Conservation (phyloP, 2,888 invertebrate species). For the Deilephila porcellus region DNA sequence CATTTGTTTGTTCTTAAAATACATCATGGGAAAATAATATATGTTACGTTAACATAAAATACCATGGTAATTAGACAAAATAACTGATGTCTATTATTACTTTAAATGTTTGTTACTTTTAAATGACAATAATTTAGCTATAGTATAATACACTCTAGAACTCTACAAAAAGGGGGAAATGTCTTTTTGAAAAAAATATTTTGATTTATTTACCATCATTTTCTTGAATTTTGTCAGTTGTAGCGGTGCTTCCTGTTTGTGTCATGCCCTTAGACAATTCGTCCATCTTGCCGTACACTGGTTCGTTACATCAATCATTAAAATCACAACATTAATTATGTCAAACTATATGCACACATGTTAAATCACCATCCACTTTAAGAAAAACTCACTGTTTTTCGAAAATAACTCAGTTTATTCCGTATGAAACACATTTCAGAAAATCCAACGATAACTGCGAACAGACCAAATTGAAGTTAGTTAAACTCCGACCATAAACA, state of each 20-base stretch:
- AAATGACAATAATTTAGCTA: neutral
- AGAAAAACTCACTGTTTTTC: conserved; percentile 66
- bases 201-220: conserved; percentile 71
- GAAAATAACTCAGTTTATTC: conserved; percentile 65
- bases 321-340: conserved; percentile 72
- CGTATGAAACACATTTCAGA: conserved; percentile 74
- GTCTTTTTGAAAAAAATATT: conserved; percentile 3
- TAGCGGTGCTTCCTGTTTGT: conserved; percentile 83
- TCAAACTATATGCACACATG: conserved; percentile 60
- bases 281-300: conserved; percentile 84
- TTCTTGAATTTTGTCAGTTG: conserved; percentile 81
- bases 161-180: neutral
- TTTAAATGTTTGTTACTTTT: neutral
- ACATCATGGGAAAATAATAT: neutral
- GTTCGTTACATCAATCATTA: conserved; percentile 82
- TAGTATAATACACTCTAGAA: neutral
- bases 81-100: too few relatives aligned
- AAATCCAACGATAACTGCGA: conserved; percentile 60
- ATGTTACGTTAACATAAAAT: neutral
- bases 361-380: conserved; percentile 61
- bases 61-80: conserved; percentile 10
- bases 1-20: too few relatives aligned
- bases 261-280: conserved; percentile 85
- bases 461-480: conserved; percentile 58
- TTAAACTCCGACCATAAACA: conserved; percentile 42